Conservation (phyloP, 2,888 invertebrate species). For the Trichogramma dendrolimi region DNA sequence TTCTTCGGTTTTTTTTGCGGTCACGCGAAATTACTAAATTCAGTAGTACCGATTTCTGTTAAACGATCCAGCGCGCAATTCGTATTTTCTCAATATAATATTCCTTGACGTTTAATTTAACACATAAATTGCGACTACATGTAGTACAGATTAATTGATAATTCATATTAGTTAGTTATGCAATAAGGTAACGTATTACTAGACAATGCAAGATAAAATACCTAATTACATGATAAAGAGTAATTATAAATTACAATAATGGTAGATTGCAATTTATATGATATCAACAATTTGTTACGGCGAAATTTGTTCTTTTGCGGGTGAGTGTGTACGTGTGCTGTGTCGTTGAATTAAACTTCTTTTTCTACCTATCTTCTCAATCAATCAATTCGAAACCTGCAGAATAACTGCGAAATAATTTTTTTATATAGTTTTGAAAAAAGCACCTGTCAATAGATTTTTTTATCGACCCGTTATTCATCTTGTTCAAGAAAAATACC, state of each 20-base stretch:
- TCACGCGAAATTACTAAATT: no score
- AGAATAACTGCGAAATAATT: no score
- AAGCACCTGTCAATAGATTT: no score
- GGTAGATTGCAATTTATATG: conserved; percentile 51
- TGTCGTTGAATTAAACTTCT: no score
- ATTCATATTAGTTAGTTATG: conserved; percentile 52
- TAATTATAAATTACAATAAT: conserved; percentile 41
- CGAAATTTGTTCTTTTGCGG: conserved; percentile 37
- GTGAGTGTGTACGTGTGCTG: no score
- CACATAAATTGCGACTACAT: conserved; percentile 52
- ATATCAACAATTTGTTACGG: conserved; percentile 50
- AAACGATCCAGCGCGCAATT: conserved; percentile 16
- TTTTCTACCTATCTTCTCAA: no score
- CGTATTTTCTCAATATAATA: conserved; percentile 26
- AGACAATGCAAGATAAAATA: conserved; percentile 51
- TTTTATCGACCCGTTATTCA: no score
- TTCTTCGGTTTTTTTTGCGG: no score
- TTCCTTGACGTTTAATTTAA: conserved; percentile 42
- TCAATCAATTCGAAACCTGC: no score
- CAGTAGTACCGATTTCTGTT: conserved; percentile 24
- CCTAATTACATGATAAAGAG: conserved; percentile 52
- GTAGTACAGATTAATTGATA: conserved; percentile 53
- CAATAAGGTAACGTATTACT: conserved; percentile 52
- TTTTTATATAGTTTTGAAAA: no score
- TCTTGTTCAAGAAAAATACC: no score